Evolutionary conservation across 2,113 vertebrate genomes (phyloP).

Genomic region (Amazona vittata): DNA sequence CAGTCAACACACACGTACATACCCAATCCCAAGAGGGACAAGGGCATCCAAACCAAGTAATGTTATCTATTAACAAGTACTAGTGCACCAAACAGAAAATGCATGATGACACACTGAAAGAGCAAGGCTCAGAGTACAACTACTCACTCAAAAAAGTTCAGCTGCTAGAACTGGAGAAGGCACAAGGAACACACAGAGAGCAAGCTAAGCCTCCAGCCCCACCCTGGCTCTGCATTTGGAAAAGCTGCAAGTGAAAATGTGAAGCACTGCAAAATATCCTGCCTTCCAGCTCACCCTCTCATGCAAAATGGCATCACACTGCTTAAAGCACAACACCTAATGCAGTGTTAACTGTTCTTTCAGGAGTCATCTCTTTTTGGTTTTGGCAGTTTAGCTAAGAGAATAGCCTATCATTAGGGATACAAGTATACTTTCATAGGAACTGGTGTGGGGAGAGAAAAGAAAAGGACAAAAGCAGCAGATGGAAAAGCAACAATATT

Average conservation of each 20-base stretch:
- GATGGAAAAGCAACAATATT: not conserved
- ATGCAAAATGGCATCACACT: not conserved
- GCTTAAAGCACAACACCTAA: not conserved
- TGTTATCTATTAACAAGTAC: not conserved
- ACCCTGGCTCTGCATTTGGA: not conserved
- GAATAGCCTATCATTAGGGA: not conserved
- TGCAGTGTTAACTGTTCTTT: not conserved
- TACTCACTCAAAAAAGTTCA: not conserved
- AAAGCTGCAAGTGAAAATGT: not conserved
- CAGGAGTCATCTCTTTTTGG: not conserved
- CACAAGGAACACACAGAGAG: not conserved
- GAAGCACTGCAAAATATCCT: not conserved
- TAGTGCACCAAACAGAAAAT: not conserved
- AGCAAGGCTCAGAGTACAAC: not conserved
- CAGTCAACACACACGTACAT: not conserved
- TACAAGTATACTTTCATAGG: not conserved
- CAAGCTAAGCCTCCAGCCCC: not conserved
- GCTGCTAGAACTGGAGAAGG: rapidly evolving
- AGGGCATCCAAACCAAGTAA: not conserved
- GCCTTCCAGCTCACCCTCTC: not conserved
- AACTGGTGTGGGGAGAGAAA: not conserved
- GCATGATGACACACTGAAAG: rapidly evolving
- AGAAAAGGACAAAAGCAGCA: not conserved
- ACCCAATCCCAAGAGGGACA: not conserved
- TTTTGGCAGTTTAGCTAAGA: not conserved